Evolutionary conservation across 2,113 vertebrate species (phyloP), one percentile per base, ranked within the genome.

Genomic region (Haemorhous mexicanus): DNA sequence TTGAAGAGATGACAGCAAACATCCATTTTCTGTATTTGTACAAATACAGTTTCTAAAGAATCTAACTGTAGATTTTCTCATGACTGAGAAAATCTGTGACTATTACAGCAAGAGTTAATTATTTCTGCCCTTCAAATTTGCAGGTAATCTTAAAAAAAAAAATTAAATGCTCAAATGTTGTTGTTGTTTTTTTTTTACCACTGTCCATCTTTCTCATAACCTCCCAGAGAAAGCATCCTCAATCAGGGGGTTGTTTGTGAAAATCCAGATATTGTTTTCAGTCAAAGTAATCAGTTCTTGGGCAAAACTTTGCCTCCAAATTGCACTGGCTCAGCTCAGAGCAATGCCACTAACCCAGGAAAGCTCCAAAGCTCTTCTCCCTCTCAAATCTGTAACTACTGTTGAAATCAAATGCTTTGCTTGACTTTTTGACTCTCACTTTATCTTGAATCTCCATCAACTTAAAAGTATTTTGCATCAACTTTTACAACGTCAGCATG

Each of bases 1-100:
- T 95, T 94, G 83, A 79, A 84, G 89, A 64, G 66, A 69, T 80
- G 87, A 85, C 81, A 95, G 69, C 63, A 84, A 95, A 84, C 62
- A 91, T 94, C 58, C 39, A 53, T 91, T 94, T 92, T 85, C 52
- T 95, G 27, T 92, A 84, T 87, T 89, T 91, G 46, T 39, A 82
- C 63, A 58, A 24, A 16, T 53, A 23, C 16, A 35, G 22, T 64
- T 89, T 68, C 87, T 82, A 76, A 78, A 69, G 53, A 93, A 91
- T 49, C 62, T 72, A 61, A 33, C 69, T 37, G 53, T 35, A 84
- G 79, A 70, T 63, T 77, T 90, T 84, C 56, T 70, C 64, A 69
- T 41, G n/a, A 41, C 49, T 76, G 58, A 73, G n/a, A 61, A 94
- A 72, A 78, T 46, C 16, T 49, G 18, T 61, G 26, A 61, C 44